These are phyloP conservation scores for Eurytoma californica DNA, from an alignment of 2,888 invertebrate species.

Conservation along the genomic window DNA sequence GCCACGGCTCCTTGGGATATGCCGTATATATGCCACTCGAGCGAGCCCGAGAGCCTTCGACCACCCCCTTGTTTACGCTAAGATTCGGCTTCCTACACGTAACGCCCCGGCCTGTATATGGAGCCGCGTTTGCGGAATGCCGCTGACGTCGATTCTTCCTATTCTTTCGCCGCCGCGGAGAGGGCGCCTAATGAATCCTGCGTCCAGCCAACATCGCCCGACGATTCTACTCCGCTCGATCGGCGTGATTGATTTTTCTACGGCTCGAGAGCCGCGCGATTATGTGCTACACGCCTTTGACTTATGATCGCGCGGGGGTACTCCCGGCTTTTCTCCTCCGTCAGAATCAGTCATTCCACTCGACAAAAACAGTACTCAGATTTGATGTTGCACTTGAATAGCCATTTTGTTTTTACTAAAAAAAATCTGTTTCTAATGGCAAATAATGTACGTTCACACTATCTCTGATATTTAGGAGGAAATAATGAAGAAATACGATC, in stretches of 20 bases:
- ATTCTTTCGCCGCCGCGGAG: background rate
- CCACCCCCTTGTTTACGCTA: conserved; percentile 37
- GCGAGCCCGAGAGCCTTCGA: background rate
- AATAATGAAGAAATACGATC: too few species aligned
- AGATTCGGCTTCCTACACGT: conserved; percentile 32
- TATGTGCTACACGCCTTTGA: conserved; percentile 21
- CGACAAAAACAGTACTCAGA: conserved; percentile 1
- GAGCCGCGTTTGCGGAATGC: background rate
- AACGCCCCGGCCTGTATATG: background rate
- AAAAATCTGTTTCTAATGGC: too few species aligned
- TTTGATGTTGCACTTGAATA: background rate
- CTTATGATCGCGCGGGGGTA: conserved; percentile 17
- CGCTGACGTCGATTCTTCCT: too few species aligned
- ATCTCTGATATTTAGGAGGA: too few species aligned
- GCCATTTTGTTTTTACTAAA: too few species aligned
- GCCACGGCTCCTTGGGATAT: background rate
- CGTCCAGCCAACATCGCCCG: conserved; percentile 1
- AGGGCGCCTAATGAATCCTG: conserved; percentile 36
- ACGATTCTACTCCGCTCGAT: conserved; percentile 26
- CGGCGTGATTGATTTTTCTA: conserved; percentile 47
- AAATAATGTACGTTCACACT: too few species aligned
- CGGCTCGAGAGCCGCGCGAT: background rate
- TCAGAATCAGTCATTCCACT: conserved; percentile 13
- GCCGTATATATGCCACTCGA: conserved; percentile 15
- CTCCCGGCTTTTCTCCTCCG: background rate